phyloP scores from a whole-genome alignment of 2,888 invertebrate species.

The Amphipoea oculea region DNA sequence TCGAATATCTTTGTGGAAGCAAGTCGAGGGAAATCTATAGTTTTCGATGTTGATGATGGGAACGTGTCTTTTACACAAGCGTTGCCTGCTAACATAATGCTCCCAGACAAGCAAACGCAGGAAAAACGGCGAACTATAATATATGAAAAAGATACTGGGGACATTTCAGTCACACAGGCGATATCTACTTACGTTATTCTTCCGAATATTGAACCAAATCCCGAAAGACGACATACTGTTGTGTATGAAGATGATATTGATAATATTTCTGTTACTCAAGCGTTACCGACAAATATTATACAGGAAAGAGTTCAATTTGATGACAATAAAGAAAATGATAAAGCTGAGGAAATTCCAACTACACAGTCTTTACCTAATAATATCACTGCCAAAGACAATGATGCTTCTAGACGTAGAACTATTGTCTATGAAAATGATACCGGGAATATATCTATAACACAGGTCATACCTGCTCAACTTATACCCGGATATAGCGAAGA shows the following conservation, averaged over 20 bases:
- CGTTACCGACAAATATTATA: conserved; percentile 50
- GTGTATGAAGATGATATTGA: conserved; percentile 30
- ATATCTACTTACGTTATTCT: conserved; percentile 56
- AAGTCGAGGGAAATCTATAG: conserved; percentile 57
- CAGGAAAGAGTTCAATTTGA: background rate
- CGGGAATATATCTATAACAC: conserved; percentile 68
- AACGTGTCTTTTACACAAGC: conserved; percentile 70
- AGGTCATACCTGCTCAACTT: conserved; percentile 41
- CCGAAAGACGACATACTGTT: conserved; percentile 22
- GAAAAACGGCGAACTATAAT: conserved; percentile 58
- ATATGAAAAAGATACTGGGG: conserved; percentile 57
- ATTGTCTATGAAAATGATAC: conserved; percentile 59
- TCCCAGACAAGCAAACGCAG: conserved; percentile 11
- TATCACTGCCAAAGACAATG: conserved; percentile 18
- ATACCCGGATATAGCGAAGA: conserved; percentile 17
- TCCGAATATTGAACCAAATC: background rate
- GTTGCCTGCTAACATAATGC: conserved; percentile 50
- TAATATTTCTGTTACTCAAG: conserved; percentile 52
- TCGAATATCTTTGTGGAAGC: conserved; percentile 48
- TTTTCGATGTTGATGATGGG: conserved; percentile 58
- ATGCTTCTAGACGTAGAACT: conserved; percentile 52
- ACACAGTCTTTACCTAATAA: conserved; percentile 11
- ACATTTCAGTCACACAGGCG: conserved; percentile 66
- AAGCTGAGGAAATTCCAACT: background rate
- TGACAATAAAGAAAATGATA: background rate